Base-by-base conservation (phyloP, 37 sponge, comb jelly and placozoan species). In the Chondrilla cf. caribensis region DNA sequence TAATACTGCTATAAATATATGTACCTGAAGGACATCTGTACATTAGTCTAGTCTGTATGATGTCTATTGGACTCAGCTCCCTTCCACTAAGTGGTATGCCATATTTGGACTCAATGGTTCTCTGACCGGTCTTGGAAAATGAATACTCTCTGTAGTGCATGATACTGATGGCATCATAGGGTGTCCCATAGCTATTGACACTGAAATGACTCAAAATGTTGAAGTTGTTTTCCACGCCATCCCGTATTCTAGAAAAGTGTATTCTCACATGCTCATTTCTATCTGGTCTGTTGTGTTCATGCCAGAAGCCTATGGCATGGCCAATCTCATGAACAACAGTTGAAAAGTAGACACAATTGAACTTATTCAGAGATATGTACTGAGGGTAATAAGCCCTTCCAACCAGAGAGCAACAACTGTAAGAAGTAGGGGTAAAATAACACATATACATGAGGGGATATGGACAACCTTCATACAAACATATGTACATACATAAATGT, bases 321-420 rank as follows among this genome's bases (percentile, higher is more conserved):
- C 83, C 83, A 21, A 82, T 71, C 71, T 82, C 83, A 55, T 82
- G 83, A 21, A 51, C 70, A 43, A 82, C 70, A 47, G 72, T 38
- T 70, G 21, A 15, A 37, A 82, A 70, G 43, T 32, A 51, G 55
- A 70, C 43, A 41, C 83, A 82, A 5, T 2, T 6, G 2, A 21
- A 19, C 21, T 22, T 73, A 0, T 2, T 22, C 2, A 73, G 76
- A 11, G 76, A 73, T 6, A 73, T 1, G 1, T 4, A 25, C 44
- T 73, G 76, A 2, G n/a, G 15, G 1, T 47, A 24, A 42, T 3
- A 0, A 0, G 64, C 7, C 4, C 79, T 25, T 6, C 85, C 85
- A 36, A 85, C 64, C 26, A 6, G 60, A 60, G 85, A 85, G 51
- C 85, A 85, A 25, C 85, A 85, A 7, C 85, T 85, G 41, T 59